These are phyloP conservation scores for Dicranocentrus wangi DNA, from an alignment of 2,888 invertebrate species.

Conservation along the genomic window DNA sequence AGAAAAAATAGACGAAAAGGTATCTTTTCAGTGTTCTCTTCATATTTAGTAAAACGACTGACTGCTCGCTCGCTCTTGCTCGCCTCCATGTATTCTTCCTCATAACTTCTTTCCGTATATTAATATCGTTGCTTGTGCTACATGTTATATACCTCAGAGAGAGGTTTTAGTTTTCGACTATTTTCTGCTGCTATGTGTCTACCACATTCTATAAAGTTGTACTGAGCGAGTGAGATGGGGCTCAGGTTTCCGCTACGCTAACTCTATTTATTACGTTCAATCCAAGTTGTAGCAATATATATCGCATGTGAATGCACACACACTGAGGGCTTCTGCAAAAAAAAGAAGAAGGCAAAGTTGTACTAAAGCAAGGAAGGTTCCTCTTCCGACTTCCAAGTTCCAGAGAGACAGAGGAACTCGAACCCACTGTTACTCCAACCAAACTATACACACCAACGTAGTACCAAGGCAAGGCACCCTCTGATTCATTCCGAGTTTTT, in stretches of 20 bases:
- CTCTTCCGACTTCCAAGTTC: conserved; percentile 2
- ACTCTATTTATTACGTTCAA: conserved; percentile 24
- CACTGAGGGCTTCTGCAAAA: background rate
- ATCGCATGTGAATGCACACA: conserved; percentile 14
- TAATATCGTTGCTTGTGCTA: no score
- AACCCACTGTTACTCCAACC: background rate
- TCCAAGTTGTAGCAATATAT: background rate
- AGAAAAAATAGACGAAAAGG: background rate
- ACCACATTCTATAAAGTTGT: no score
- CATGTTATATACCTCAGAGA: background rate
- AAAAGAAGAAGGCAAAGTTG: background rate
- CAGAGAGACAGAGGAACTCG: conserved; percentile 14
- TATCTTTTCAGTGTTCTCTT: conserved; percentile 12
- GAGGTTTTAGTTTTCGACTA: background rate
- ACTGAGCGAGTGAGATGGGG: conserved; percentile 23
- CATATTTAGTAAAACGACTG: conserved; percentile 6
- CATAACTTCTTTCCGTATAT: conserved; percentile 11
- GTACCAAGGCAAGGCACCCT: background rate
- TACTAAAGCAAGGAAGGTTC: background rate
- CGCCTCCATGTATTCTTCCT: background rate
- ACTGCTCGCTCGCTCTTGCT: conserved; percentile 6
- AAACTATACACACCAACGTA: background rate
- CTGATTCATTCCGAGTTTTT: conserved; percentile 42
- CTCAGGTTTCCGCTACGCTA: conserved; percentile 58
- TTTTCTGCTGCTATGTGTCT: conserved; percentile 3